Conservation (phyloP, 2,797 vertebrate genomes). For the Sebastes vulpes region DNA sequence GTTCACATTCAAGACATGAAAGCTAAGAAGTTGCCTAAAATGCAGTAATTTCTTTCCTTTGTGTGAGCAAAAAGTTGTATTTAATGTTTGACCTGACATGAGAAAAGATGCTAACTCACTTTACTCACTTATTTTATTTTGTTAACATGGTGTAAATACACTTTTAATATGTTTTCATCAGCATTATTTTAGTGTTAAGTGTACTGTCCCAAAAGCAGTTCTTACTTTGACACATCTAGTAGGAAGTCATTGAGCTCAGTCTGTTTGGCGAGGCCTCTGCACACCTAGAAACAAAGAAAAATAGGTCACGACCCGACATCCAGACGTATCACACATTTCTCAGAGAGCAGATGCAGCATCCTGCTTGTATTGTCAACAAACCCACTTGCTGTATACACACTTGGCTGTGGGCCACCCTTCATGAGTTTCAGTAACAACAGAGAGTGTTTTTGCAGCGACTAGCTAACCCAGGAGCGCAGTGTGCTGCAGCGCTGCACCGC, state of each 20-base stretch:
- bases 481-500: conserved; percentile 12
- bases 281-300: conserved; percentile 87
- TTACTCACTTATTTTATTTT: background rate
- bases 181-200: background rate
- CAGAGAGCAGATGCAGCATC: conserved; percentile 18
- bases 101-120: conserved; percentile 6
- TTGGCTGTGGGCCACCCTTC: conserved; percentile 12
- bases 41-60: conserved; percentile 4
- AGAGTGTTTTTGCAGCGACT: conserved; percentile 50
- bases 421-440: conserved; percentile 25
- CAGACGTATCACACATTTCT: conserved; percentile 12
- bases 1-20: conserved; percentile 73
- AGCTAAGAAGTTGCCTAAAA: conserved; percentile 49
- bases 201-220: conserved; percentile 37
- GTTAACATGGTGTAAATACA: conserved; percentile 6
- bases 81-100: conserved; percentile 9
- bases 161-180: background rate
- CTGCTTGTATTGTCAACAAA: conserved; percentile 37
- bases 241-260: conserved; percentile 99
- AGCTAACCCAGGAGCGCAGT: conserved; percentile 34
- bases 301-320: conserved; percentile 18
- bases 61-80: conserved; percentile 29
- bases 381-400: conserved; percentile 12
- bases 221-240: conserved; percentile 99
- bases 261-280: conserved; percentile 98